Conservation (phyloP, 2,113 vertebrate species). For the Orycteropus afer region DNA sequence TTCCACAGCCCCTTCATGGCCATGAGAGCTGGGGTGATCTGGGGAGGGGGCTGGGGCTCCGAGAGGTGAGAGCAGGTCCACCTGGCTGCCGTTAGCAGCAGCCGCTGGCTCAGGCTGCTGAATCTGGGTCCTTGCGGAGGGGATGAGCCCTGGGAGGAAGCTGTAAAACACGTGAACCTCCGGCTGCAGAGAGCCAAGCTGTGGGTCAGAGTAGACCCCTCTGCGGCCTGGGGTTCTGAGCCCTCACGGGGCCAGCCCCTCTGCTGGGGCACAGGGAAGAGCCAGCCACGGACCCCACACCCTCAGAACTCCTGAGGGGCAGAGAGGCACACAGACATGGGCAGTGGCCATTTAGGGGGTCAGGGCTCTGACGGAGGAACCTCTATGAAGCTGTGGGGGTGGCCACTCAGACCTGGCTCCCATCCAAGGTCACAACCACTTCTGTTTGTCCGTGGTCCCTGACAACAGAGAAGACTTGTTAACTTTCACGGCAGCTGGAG, state of each 20-base stretch:
- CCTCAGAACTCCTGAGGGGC: neutral
- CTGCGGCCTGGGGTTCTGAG: neutral
- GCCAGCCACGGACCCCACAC: too few relatives aligned
- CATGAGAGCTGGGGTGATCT: too few relatives aligned
- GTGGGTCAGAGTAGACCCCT: neutral
- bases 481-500: too few relatives aligned
- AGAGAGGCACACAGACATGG: neutral
- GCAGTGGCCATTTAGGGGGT: neutral
- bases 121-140: too few relatives aligned
- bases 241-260: neutral
- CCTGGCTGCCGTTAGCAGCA: too few relatives aligned
- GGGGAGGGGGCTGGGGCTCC: too few relatives aligned
- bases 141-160: neutral
- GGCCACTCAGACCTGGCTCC: too few relatives aligned
- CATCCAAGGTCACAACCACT: neutral
- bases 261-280: neutral
- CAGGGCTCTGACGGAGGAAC: neutral
- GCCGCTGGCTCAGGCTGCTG: too few relatives aligned
- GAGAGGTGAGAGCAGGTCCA: too few relatives aligned
- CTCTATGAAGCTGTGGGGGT: neutral
- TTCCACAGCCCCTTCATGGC: too few relatives aligned
- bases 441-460: neutral
- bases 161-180: neutral
- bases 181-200: fast-evolving
- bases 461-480: fast-evolving